Evolutionary conservation across 2,113 vertebrate genomes (phyloP).

Genomic region (Aptenodytes patagonicus): DNA sequence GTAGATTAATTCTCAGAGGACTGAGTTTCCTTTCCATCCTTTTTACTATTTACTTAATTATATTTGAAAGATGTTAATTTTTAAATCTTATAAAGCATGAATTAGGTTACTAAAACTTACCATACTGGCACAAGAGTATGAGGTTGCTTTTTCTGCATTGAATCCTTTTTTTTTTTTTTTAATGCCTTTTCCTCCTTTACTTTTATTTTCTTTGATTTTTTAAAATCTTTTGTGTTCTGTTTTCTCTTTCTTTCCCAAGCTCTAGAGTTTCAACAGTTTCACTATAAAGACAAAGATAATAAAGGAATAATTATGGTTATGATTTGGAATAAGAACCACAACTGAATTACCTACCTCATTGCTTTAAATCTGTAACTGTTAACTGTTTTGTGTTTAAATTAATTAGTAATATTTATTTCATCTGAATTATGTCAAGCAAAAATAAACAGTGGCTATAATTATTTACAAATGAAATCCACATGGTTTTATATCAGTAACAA

Average conservation of each 20-base stretch:
- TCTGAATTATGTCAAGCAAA: neutral
- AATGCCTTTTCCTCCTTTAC: neutral
- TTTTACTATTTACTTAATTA: neutral
- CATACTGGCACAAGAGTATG: neutral
- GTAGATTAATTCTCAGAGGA: neutral
- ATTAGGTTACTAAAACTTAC: neutral
- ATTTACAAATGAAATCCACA: neutral
- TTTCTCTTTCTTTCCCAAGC: neutral
- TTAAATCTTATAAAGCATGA: neutral
- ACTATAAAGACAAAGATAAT: neutral
- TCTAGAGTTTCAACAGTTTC: neutral
- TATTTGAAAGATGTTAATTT: neutral
- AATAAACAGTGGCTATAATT: neutral
- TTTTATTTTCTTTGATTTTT: neutral
- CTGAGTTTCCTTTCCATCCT: neutral
- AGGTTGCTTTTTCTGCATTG: neutral
- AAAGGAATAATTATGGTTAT: neutral
- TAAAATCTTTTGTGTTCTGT: neutral
- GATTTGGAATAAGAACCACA: neutral
- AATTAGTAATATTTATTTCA: neutral
- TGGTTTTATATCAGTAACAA: neutral
- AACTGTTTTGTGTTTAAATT: neutral
- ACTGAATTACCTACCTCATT: neutral
- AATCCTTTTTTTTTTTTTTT: neutral
- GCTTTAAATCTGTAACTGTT: neutral